Conservation (phyloP, 2,113 vertebrate genomes). For the Taurulus bubalis region DNA sequence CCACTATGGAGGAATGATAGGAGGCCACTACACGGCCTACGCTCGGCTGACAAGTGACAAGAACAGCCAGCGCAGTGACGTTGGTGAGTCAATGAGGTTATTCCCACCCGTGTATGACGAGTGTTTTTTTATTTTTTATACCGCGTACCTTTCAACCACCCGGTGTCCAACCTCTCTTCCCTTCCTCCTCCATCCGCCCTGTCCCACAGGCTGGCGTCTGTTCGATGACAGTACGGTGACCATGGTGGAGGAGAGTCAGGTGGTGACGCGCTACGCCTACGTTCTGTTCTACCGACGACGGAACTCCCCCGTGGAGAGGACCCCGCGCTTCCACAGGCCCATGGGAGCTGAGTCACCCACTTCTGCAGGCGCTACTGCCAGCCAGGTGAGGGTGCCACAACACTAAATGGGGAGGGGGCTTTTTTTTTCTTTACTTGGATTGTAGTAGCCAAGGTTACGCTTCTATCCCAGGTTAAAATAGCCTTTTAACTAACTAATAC, state of each 20-base stretch:
- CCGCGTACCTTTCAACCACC: neutral
- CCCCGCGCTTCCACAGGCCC: slow-evolving; percentile 83
- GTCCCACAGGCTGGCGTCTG: slow-evolving; percentile 91
- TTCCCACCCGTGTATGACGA: neutral
- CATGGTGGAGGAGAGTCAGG: slow-evolving; percentile 96
- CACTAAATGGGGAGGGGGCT: neutral
- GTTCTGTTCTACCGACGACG: slow-evolving; percentile 97
- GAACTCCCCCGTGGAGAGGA: slow-evolving; percentile 97
- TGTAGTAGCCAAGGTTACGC: neutral
- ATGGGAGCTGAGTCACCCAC: slow-evolving; percentile 84
- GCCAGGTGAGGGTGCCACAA: slow-evolving; percentile 90
- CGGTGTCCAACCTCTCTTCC: neutral
- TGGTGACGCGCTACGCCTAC: slow-evolving; percentile 96
- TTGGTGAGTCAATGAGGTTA: slow-evolving; percentile 82
- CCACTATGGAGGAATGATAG: slow-evolving; percentile 99
- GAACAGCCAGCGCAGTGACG: slow-evolving; percentile 98
- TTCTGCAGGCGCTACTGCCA: slow-evolving; percentile 87
- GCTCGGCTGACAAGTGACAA: slow-evolving; percentile 95
- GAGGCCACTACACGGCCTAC: slow-evolving; percentile 97
- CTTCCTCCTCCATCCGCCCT: neutral
- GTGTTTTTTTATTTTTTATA: too few species aligned
- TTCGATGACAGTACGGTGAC: slow-evolving; percentile 99
- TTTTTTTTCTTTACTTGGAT: neutral
- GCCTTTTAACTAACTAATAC: neutral
- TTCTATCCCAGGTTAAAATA: neutral